These are phyloP conservation scores for Cebus imitator DNA, from an alignment of 2,113 vertebrate species.

Conservation along the genomic window DNA sequence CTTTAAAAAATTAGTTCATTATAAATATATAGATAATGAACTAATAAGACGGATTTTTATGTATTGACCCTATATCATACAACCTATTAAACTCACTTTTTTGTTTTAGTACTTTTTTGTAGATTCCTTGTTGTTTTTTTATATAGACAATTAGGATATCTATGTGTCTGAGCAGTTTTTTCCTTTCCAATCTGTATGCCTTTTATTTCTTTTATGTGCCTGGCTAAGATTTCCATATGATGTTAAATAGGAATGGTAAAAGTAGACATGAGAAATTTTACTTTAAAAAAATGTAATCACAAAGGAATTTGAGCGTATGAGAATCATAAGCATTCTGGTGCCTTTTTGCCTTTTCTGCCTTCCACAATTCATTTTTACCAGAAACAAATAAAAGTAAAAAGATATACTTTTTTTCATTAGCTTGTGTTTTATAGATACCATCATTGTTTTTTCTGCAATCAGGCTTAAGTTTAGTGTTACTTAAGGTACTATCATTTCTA, in stretches of 20 bases:
- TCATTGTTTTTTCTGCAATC: slow-evolving; percentile 48
- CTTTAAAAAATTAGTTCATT: not conserved
- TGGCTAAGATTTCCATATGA: not conserved
- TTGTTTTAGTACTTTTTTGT: not conserved
- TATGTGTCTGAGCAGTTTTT: not conserved
- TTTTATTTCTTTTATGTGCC: not conserved
- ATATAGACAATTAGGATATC: not conserved
- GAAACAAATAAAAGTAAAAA: slow-evolving; percentile 46
- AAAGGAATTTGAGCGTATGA: not conserved
- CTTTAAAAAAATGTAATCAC: not conserved
- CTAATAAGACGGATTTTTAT: not conserved
- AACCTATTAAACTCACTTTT: not conserved
- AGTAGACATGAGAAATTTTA: not conserved
- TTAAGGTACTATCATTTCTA: slow-evolving; percentile 60
- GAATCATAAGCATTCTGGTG: not conserved
- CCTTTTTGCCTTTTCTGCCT: slow-evolving; percentile 46
- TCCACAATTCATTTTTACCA: slow-evolving; percentile 36
- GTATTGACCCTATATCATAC: not conserved
- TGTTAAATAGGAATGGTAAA: not conserved
- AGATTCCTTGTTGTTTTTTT: not conserved
- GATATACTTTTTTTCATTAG: not conserved
- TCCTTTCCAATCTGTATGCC: not conserved
- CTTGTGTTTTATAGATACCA: slow-evolving; percentile 47
- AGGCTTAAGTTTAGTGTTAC: slow-evolving; percentile 33
- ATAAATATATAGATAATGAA: not conserved